Conservation (phyloP, 2,797 vertebrate species). For the Mergus octosetaceus region DNA sequence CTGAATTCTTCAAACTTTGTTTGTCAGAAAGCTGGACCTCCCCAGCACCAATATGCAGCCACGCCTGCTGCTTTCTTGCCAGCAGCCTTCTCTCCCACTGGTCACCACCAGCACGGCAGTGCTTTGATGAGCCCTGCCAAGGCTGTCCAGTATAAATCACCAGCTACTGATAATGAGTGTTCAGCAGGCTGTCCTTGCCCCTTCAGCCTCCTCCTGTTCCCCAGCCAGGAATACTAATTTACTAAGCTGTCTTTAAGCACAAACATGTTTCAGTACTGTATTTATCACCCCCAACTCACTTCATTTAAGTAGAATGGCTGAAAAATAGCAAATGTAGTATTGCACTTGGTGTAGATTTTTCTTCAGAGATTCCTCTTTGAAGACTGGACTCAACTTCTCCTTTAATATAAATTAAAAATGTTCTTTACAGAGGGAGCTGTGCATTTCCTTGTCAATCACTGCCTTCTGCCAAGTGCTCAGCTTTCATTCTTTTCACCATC, state of each 20-base stretch:
- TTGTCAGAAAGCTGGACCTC: not conserved
- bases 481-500: constrained; percentile 5
- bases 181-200: not conserved
- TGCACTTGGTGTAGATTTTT: not conserved
- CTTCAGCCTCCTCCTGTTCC: not conserved
- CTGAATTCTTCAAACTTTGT: not conserved
- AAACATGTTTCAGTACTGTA: not conserved
- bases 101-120: fast-evolving
- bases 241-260: not conserved
- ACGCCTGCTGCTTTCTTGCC: not conserved
- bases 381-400: not conserved
- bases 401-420: not conserved
- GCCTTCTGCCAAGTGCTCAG: not conserved
- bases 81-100: not conserved
- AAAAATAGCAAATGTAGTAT: not conserved
- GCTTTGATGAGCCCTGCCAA: not conserved
- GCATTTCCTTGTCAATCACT: not conserved
- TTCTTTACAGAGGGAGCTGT: not conserved
- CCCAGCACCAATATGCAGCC: not conserved
- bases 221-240: not conserved
- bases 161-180: not conserved
- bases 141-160: not conserved
- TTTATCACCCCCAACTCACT: not conserved
- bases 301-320: not conserved
- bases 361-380: not conserved